Base-by-base conservation (phyloP, 2,797 vertebrate species). In the Antennarius maculatus region DNA sequence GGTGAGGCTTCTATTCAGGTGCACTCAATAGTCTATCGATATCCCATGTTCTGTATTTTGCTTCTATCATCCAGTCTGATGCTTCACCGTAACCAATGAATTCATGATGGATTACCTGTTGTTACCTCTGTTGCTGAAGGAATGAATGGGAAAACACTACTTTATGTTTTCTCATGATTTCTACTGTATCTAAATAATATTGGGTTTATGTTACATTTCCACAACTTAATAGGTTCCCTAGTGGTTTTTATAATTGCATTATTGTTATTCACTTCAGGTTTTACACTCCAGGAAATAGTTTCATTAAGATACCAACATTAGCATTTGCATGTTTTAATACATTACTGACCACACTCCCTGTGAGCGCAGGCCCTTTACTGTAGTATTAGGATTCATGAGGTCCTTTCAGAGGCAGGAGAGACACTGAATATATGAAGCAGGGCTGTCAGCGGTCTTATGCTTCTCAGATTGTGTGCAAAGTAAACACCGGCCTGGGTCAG, bases 381-480 rank as follows among this genome's bases (percentile, higher is more conserved):
- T 42, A 45, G 9, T 34, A 72, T 80, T 68, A 63, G 50, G 46
- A 80, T 85, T 84, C 70, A 61, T 54, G 51, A 67, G 41, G 63
- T 54, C 58, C 23, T 31, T 79, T 16, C 29, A 18, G 57, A 74
- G n/a, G 62, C 51, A 48, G 66, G 54, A 14, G 48, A 57, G 43
- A 46, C 55, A 28, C 50, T 16, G 57, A 61, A 84, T 23, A 78
- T 84, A 71, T 57, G 69, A 64, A 83, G 62, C 54, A 58, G 65
- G 27, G 14, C 37, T 4, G 28, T 66, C 72, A 43, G 71, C 77
- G 65, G 82, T 75, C 67, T 29, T 66, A 41, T 39, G 42, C 52
- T 78, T 74, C 66, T 37, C 57, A 71, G 73, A 79, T 78, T 86
- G 75, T 76, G 68, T 71, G 55, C 54, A 81, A 66, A 84, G 78